Conservation (phyloP, 2,113 vertebrate species). For the Aldabrachelys gigantea region DNA sequence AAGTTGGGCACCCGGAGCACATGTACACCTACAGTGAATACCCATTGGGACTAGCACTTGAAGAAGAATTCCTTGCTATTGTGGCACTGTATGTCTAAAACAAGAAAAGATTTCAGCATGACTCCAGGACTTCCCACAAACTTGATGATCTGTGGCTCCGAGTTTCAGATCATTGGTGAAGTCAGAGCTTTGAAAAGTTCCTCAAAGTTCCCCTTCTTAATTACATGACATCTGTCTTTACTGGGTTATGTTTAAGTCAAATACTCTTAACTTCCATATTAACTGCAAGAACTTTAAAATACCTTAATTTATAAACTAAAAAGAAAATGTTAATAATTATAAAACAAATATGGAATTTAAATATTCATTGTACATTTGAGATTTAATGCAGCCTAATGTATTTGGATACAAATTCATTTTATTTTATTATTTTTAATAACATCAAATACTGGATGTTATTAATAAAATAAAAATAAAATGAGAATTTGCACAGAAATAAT, state of each 20-base stretch:
- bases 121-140: not conserved
- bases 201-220: not conserved
- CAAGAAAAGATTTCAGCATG: not conserved
- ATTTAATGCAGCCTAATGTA: constrained; percentile 59
- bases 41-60: not conserved
- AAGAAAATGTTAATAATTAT: constrained; percentile 26
- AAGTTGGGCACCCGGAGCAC: not conserved
- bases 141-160: not conserved
- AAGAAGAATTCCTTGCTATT: not conserved
- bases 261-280: not conserved
- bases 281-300: not conserved
- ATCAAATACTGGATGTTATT: constrained; percentile 54
- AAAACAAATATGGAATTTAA: constrained; percentile 35
- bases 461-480: constrained; percentile 63
- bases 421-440: constrained; percentile 53
- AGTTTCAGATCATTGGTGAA: not conserved
- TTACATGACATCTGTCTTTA: not conserved
- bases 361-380: constrained; percentile 27
- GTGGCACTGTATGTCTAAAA: not conserved
- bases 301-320: not conserved
- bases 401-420: constrained; percentile 39
- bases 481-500: constrained; percentile 56
- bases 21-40: not conserved
- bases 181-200: not conserved
- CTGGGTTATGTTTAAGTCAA: not conserved